A percentile compares a stretch with the other conserved stretches of the same genome.
phyloP scores from a whole-genome alignment of 2,888 invertebrate genomes.

The Cistogaster globosa region DNA sequence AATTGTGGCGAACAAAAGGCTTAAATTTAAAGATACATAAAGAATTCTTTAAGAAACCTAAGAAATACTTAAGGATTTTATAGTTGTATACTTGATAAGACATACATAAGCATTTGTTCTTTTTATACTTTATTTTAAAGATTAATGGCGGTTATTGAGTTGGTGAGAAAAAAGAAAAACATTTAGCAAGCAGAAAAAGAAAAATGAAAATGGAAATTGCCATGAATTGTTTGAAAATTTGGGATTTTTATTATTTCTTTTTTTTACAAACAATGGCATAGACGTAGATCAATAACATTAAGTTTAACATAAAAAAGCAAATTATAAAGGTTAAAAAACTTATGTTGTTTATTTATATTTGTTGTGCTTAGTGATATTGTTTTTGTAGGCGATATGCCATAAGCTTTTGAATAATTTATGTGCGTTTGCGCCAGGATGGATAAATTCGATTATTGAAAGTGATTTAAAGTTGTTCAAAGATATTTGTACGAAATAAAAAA shows the following conservation, averaged over 20 bases:
- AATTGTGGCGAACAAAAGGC: slow-evolving; percentile 40
- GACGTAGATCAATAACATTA: not conserved
- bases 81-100: slow-evolving; percentile 43
- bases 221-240: slow-evolving; percentile 42
- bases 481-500: too few relatives aligned
- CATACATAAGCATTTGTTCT: slow-evolving; percentile 39
- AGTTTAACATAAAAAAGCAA: not conserved
- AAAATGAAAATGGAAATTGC: slow-evolving; percentile 19
- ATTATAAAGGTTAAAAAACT: slow-evolving; percentile 17
- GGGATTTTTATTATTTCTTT: slow-evolving; percentile 33
- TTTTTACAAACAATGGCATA: slow-evolving; percentile 25
- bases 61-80: slow-evolving; percentile 60
- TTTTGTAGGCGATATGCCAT: not conserved
- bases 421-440: too few relatives aligned
- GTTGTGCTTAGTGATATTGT: slow-evolving; percentile 34
- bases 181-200: not conserved
- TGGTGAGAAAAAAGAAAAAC: slow-evolving; percentile 2
- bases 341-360: slow-evolving; percentile 10
- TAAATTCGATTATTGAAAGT: too few relatives aligned
- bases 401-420: not conserved
- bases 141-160: slow-evolving; percentile 59
- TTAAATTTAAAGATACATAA: slow-evolving; percentile 58
- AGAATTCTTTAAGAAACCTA: slow-evolving; percentile 61
- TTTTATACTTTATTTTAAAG: slow-evolving; percentile 34
- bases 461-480: too few relatives aligned